These are phyloP conservation scores for Helicoverpa armigera DNA, from an alignment of 1,140 invertebrate genomes.

Conservation along the genomic window DNA sequence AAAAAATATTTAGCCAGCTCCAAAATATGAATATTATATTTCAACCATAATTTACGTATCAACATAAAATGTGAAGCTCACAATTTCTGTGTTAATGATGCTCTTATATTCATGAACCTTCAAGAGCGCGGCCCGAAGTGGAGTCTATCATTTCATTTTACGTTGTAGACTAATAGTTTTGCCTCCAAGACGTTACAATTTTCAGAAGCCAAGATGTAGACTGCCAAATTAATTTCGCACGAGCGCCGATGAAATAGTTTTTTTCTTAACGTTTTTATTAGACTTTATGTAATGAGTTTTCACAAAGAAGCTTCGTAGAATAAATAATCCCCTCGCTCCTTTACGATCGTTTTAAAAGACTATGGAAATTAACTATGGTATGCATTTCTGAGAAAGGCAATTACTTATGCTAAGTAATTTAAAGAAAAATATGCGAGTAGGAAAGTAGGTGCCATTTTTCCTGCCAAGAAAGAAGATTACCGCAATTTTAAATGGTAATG, in stretches of 20 bases:
- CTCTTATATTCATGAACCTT: conserved; percentile 30
- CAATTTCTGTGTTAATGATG: conserved; percentile 9
- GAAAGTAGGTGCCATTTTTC: conserved; percentile 1
- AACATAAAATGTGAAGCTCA: conserved; percentile 3
- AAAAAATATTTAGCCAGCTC: background rate
- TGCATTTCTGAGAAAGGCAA: conserved; percentile 16
- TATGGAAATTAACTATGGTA: background rate
- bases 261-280: background rate
- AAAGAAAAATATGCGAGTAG: background rate
- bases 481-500: conserved; percentile 14
- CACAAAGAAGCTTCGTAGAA: background rate
- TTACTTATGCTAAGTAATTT: conserved; percentile 6
- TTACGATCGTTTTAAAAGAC: conserved; percentile 1
- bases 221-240: background rate
- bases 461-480: conserved; percentile 1
- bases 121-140: background rate
- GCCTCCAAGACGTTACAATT: background rate
- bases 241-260: background rate
- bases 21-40: background rate
- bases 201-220: background rate
- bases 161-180: conserved; percentile 25
- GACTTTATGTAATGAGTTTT: background rate
- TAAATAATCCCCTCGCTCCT: background rate
- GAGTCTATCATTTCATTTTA: conserved; percentile 4
- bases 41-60: background rate